Conservation (phyloP, 2,888 invertebrate species). For the Caradrina clavipalpis region DNA sequence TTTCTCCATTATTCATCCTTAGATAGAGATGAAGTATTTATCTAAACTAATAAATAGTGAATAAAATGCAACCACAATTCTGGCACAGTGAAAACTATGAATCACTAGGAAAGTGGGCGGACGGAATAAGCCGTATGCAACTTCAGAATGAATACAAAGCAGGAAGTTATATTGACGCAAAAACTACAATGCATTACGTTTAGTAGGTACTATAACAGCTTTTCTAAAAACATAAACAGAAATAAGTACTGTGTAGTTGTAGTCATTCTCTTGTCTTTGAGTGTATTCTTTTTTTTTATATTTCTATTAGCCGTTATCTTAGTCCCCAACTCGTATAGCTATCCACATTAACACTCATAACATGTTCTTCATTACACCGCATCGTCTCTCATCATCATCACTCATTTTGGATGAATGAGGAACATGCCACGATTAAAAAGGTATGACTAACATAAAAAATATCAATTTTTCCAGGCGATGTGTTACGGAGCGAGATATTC, state of each 20-base stretch:
- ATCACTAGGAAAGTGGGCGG: slow-evolving; percentile 59
- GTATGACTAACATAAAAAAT: not conserved
- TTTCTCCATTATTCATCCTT: slow-evolving; percentile 28
- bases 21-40: slow-evolving; percentile 35
- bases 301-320: too few relatives aligned
- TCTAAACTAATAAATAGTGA: slow-evolving; percentile 44
- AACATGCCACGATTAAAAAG: too few relatives aligned
- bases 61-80: slow-evolving; percentile 36
- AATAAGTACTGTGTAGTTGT: not conserved
- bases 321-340: too few relatives aligned
- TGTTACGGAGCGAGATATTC: slow-evolving; percentile 92
- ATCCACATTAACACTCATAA: too few relatives aligned
- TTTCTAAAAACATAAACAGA: slow-evolving; percentile 12
- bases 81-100: slow-evolving; percentile 59
- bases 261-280: not conserved
- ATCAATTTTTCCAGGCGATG: slow-evolving; percentile 87
- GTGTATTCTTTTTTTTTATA: too few relatives aligned
- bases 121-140: slow-evolving; percentile 53
- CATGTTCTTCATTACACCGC: not conserved
- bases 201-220: not conserved
- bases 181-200: slow-evolving; percentile 36
- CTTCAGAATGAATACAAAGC: slow-evolving; percentile 55
- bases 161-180: slow-evolving; percentile 42
- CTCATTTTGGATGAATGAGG: not conserved
- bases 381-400: too few relatives aligned